A percentile compares a stretch with the other conserved stretches of the same genome.
phyloP scores from a whole-genome alignment of 2,888 invertebrate genomes.

The Temnothorax rugatulus region DNA sequence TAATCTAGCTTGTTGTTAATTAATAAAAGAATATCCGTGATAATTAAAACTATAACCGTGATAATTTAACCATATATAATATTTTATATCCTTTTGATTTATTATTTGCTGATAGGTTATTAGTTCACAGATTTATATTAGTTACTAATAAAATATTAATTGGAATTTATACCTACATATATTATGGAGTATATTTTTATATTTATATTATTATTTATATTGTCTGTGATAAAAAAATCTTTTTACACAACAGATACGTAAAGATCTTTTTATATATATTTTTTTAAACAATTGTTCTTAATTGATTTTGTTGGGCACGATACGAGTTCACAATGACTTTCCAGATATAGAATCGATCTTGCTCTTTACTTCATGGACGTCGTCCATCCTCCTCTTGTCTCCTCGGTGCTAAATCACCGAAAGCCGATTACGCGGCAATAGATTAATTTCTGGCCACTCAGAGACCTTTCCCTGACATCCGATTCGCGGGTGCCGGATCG shows the following conservation, averaged over 20 bases:
- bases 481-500: slow-evolving; percentile 27
- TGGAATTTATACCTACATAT: not conserved
- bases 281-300: slow-evolving; percentile 9
- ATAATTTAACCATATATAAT: slow-evolving; percentile 54
- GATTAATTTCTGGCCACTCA: slow-evolving; percentile 83
- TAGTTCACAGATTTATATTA: slow-evolving; percentile 4
- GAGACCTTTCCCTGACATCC: slow-evolving; percentile 43
- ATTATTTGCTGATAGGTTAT: not conserved
- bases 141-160: not conserved
- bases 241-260: not conserved
- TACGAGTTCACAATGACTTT: slow-evolving; percentile 51
- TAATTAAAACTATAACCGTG: slow-evolving; percentile 69
- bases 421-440: slow-evolving; percentile 84
- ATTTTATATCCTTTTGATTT: not conserved
- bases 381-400: slow-evolving; percentile 74
- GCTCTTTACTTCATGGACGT: slow-evolving; percentile 71
- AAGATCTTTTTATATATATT: not conserved
- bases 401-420: slow-evolving; percentile 79
- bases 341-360: slow-evolving; percentile 74
- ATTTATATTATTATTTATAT: not conserved
- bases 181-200: not conserved
- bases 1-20: slow-evolving; percentile 83
- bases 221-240: not conserved
- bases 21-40: slow-evolving; percentile 83
- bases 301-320: slow-evolving; percentile 66